Percentiles rank a stretch among this genome's conserved stretches.
phyloP scores from a whole-genome alignment of 2,113 vertebrate species.

The Pterocles orientalis region DNA sequence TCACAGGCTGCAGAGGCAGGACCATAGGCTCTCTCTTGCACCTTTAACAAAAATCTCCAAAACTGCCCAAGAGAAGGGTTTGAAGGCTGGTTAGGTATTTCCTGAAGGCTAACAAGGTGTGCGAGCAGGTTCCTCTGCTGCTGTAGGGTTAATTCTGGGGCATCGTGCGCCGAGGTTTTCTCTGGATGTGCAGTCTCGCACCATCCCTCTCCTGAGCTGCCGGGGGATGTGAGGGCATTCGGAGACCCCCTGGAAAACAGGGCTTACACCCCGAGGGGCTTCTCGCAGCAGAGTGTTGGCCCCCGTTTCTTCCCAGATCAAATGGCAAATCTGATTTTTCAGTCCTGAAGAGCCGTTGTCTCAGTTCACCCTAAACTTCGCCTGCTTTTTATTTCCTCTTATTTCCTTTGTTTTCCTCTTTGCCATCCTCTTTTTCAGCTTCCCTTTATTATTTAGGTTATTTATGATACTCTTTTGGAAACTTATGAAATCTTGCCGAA shows the following conservation, averaged over 20 bases:
- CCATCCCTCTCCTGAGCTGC: fast-evolving
- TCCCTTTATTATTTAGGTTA: not conserved
- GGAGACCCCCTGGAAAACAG: not conserved
- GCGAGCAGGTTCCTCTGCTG: not conserved
- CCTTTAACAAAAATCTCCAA: not conserved
- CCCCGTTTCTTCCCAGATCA: not conserved
- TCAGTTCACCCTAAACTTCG: not conserved
- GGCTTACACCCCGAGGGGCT: fast-evolving
- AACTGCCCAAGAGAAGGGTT: not conserved
- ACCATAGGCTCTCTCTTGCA: not conserved
- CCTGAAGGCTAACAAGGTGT: not conserved
- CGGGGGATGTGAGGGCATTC: fast-evolving
- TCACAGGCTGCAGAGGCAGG: not conserved
- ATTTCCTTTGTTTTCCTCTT: not conserved
- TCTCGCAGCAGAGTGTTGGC: not conserved
- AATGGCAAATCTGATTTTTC: fast-evolving
- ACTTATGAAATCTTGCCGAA: not conserved
- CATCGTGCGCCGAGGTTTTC: not conserved
- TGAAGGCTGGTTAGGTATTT: not conserved
- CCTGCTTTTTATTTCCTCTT: not conserved
- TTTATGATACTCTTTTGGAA: not conserved
- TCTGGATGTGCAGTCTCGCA: fast-evolving
- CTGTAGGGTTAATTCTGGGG: not conserved
- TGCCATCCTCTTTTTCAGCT: not conserved
- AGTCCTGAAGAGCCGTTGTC: not conserved